These are phyloP conservation scores for Xanthia icteritia DNA, from an alignment of 2,888 invertebrate species.

Conservation along the genomic window DNA sequence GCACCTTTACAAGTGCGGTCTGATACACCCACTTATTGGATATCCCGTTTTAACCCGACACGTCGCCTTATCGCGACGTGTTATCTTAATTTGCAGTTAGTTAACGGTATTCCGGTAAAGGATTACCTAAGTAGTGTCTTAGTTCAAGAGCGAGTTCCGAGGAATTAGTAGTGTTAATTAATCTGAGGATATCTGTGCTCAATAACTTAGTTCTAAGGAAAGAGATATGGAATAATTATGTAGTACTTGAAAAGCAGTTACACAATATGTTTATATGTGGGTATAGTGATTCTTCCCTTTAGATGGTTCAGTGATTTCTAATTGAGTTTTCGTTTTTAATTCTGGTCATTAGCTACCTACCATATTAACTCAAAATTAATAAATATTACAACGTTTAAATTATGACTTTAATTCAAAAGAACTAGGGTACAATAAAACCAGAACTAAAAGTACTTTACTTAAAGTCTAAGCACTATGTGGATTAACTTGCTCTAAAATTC, in stretches of 20 bases:
- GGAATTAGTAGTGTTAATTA: conserved; percentile 64
- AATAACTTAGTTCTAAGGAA: conserved; percentile 29
- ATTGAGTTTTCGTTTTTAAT: neutral
- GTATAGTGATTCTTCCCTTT: neutral
- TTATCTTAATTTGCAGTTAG: conserved; percentile 70
- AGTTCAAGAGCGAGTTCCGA: conserved; percentile 61
- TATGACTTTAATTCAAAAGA: neutral
- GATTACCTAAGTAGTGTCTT: conserved; percentile 65
- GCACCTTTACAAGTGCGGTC: conserved; percentile 41
- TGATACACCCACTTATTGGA: conserved; percentile 64
- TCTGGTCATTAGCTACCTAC: neutral
- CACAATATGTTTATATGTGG: neutral
- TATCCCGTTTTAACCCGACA: conserved; percentile 66
- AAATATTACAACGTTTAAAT: neutral
- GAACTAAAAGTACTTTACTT: conserved; percentile 28
- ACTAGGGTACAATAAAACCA: neutral
- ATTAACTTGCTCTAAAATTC: conserved; percentile 51
- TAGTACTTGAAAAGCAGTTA: neutral
- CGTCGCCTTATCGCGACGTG: conserved; percentile 64
- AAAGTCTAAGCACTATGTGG: conserved; percentile 45
- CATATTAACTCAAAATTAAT: neutral
- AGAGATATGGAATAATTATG: conserved; percentile 24
- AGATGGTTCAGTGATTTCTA: neutral
- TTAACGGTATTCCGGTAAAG: conserved; percentile 66
- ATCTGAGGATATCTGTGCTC: conserved; percentile 38